Conservation (phyloP, 2,113 vertebrate genomes). For the Dermatemys mawii region DNA sequence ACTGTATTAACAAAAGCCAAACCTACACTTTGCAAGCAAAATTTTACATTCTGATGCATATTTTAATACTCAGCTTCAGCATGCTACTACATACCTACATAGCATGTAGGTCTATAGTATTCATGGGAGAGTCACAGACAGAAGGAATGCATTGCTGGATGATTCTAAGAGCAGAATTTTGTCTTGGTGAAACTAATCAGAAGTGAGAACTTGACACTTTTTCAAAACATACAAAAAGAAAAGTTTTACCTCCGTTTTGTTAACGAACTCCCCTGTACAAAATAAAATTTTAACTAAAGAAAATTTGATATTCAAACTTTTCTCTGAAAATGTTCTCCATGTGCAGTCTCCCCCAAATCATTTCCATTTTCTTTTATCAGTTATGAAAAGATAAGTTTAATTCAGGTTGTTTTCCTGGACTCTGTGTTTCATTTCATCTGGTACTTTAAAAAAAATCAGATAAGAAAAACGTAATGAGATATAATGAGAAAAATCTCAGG, state of each 20-base stretch:
- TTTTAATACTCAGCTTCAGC: not conserved
- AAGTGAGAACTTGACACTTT: not conserved
- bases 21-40: not conserved
- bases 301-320: slow-evolving; percentile 36
- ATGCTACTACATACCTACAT: not conserved
- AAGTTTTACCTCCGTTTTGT: not conserved
- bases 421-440: not conserved
- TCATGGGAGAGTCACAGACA: not conserved
- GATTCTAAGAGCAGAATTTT: slow-evolving; percentile 41
- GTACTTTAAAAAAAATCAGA: slow-evolving; percentile 29
- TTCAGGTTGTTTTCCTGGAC: not conserved
- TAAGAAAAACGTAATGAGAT: slow-evolving; percentile 48
- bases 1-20: not conserved
- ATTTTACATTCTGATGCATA: not conserved
- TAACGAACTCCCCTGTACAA: not conserved
- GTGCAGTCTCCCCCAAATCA: not conserved
- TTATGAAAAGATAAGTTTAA: slow-evolving; percentile 16
- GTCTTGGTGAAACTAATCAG: slow-evolving; percentile 42
- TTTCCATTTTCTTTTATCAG: slow-evolving; percentile 19
- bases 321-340: slow-evolving; percentile 11
- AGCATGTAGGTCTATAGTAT: not conserved
- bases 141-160: not conserved
- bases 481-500: slow-evolving; percentile 56
- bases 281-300: slow-evolving; percentile 23
- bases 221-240: not conserved